Percentiles rank a stretch among this genome's conserved stretches.
Evolutionary conservation across 2,113 vertebrate species (phyloP).

Genomic region (Oreochromis aureus): DNA sequence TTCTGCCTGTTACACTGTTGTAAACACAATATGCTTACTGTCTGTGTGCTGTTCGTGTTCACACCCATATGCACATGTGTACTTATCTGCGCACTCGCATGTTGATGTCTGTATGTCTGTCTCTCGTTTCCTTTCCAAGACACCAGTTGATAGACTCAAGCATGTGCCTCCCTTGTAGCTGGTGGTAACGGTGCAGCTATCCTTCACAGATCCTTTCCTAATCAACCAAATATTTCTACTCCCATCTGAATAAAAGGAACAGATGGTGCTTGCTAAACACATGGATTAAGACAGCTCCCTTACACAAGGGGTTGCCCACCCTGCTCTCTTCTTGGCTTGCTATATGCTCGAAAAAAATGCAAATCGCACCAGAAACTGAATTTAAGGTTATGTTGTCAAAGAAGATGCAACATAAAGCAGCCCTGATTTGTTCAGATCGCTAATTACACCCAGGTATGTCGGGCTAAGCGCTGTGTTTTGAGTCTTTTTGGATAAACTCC

Average conservation of each 20-base stretch:
- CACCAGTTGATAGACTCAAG: conserved; percentile 22
- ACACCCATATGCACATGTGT: neutral
- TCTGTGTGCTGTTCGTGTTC: neutral
- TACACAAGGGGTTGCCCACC: conserved; percentile 45
- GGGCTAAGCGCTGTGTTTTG: neutral
- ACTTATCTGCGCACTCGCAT: neutral
- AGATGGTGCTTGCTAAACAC: conserved; percentile 64
- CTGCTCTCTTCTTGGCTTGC: conserved; percentile 49
- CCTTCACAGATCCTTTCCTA: conserved; percentile 44
- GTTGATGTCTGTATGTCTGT: neutral
- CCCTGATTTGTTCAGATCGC: neutral
- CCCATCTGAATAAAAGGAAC: conserved; percentile 55
- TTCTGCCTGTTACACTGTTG: neutral
- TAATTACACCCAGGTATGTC: neutral
- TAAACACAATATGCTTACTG: neutral
- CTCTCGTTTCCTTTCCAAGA: neutral
- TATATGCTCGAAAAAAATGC: neutral
- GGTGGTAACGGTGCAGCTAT: conserved; percentile 28
- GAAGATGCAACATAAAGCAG: neutral
- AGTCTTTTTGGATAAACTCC: neutral
- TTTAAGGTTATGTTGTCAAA: neutral
- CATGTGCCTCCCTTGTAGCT: conserved; percentile 23
- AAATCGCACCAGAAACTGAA: conserved; percentile 7
- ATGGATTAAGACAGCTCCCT: conserved; percentile 49
- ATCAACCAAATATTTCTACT: conserved; percentile 64